Conservation (phyloP, 1,140 invertebrate genomes). For the Tetragonula clypearis region DNA sequence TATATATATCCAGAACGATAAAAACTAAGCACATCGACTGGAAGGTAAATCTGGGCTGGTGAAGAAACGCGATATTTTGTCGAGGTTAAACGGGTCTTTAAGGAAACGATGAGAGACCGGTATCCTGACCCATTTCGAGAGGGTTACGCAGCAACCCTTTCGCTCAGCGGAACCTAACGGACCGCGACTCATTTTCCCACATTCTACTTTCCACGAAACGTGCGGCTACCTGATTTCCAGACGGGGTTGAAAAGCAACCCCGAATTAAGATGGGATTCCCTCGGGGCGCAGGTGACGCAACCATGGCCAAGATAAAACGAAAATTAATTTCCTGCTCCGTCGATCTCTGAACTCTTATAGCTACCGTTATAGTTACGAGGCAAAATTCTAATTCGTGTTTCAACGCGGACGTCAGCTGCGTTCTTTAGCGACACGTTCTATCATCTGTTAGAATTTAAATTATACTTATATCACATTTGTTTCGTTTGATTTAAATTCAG, state of each 20-base stretch:
- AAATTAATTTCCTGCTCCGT: conserved; percentile 34
- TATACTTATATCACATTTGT: no score
- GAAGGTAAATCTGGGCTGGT: conserved; percentile 17
- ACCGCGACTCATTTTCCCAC: conserved; percentile 76
- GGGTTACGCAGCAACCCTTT: conserved; percentile 75
- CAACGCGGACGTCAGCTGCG: not conserved
- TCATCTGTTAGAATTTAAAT: no score
- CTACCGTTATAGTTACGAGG: not conserved
- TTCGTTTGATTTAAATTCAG: not conserved
- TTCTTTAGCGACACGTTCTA: not conserved
- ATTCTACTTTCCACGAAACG: conserved; percentile 76
- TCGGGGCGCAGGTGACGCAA: conserved; percentile 36
- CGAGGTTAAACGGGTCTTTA: conserved; percentile 71
- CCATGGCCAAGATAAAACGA: conserved; percentile 20
- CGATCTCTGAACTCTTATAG: not conserved
- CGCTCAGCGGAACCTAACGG: conserved; percentile 72
- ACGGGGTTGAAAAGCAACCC: conserved; percentile 44
- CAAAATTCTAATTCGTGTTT: not conserved
- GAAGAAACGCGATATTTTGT: conserved; percentile 75
- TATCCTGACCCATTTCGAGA: conserved; percentile 75
- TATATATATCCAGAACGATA: not conserved
- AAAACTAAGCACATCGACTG: not conserved
- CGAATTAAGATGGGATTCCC: conserved; percentile 45
- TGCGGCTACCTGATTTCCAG: conserved; percentile 68
- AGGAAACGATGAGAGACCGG: conserved; percentile 64